Evolutionary conservation across 37 sponge, comb jelly and placozoan genomes (phyloP).

Genomic region (Geodia barretti): DNA sequence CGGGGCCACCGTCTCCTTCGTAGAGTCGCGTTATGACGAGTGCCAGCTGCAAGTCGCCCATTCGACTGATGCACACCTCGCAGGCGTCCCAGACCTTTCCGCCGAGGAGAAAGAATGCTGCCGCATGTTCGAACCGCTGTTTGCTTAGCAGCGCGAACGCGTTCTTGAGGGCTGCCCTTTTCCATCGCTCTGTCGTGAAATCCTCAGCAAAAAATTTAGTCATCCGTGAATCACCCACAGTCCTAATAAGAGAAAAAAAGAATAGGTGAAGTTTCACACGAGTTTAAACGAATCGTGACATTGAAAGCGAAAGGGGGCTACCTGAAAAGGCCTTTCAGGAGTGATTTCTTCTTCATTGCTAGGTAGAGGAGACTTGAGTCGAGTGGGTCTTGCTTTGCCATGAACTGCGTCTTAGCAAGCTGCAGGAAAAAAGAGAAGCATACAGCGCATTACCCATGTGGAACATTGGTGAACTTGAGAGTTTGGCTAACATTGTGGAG

Average conservation of each 20-base stretch:
- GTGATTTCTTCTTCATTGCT: conserved; percentile 94
- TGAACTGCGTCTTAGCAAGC: conserved; percentile 91
- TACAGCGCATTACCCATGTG: background rate
- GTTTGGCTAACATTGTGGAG: background rate
- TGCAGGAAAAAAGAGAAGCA: conserved; percentile 29
- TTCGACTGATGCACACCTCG: conserved; percentile 85
- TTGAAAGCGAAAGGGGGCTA: conserved; percentile 22
- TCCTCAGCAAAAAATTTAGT: conserved; percentile 83
- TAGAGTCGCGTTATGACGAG: conserved; percentile 84
- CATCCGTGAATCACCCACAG: conserved; percentile 80
- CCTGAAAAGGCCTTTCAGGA: conserved; percentile 87
- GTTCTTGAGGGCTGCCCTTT: conserved; percentile 94
- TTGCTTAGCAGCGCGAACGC: conserved; percentile 91
- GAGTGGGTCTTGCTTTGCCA: conserved; percentile 79
- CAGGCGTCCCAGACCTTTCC: conserved; percentile 91
- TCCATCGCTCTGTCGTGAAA: conserved; percentile 92
- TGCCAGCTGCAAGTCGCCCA: conserved; percentile 90
- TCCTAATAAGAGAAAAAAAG: conserved; percentile 47
- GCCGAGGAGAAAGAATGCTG: conserved; percentile 96
- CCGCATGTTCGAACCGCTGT: conserved; percentile 96
- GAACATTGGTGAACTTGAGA: conserved; percentile 14
- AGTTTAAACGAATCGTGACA: too few relatives aligned
- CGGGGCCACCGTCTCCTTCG: conserved; percentile 72
- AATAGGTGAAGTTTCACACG: too few relatives aligned
- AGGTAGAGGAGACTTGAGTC: conserved; percentile 94